Evolutionary conservation across 2,797 vertebrate species (phyloP), one percentile per base, ranked within the genome.

Genomic region (Muscicapa striata): DNA sequence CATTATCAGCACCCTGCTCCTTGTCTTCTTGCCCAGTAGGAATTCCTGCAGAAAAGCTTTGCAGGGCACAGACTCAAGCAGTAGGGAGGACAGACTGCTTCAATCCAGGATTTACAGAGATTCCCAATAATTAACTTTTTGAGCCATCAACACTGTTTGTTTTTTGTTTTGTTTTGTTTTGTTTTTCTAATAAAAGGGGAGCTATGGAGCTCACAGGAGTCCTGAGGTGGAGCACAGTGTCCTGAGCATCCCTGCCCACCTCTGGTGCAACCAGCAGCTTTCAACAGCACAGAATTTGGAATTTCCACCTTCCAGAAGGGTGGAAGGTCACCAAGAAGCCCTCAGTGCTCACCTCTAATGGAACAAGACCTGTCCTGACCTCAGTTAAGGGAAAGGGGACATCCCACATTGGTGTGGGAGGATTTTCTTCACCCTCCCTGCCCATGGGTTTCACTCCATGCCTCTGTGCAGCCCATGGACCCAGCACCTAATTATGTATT

Each of bases 171-270:
- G 38, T 40, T 40, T 11, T 48, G 41, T 78, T 68, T 13, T 40
- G 38, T 20, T 45, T 78, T 72, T 15, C 20, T 45, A 18, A 36
- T 38, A 19, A 51, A 29, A 1, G 21, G 24, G 52, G 55, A 70
- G n/a, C 40, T 51, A 20, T 11, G 57, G 5, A 24, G 30, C 77
- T 58, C 11, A 0, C 6, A 1, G 67, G 38, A 64, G 36, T 15
- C 41, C 85, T 3, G 0, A 4, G 8, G 72, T 4, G 2, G 8
- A 15, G 63, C 19, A 30, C 54, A 0, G 0, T 2, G 2, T 3
- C 14, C 66, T 1, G 0, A 15, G 13, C 38, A 38, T 49, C 2
- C 0, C 70, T 6, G 0, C 49, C 26, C 0, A 0, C 43, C n/a
- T 45, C 68, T 70, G 89, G 78, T 24, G 89, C 84, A 94, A 52